These are phyloP conservation scores for Caranx ignobilis DNA, from an alignment of 2,113 vertebrate genomes.

Conservation along the genomic window DNA sequence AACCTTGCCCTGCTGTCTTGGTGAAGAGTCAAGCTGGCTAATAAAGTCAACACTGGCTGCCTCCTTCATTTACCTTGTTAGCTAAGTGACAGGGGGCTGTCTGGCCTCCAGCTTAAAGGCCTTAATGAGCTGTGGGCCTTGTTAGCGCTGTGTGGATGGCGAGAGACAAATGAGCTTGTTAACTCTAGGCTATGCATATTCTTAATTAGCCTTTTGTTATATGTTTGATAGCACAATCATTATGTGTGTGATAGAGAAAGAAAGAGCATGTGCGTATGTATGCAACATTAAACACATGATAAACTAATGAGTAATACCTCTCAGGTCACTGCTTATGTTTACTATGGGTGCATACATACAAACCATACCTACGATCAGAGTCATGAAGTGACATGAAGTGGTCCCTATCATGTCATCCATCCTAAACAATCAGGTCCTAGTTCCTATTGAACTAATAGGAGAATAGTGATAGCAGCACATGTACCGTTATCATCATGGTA, in stretches of 20 bases:
- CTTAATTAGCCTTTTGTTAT: slow-evolving; percentile 76
- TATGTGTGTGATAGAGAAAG: slow-evolving; percentile 19
- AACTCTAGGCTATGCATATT: slow-evolving; percentile 71
- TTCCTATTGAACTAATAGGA: no score
- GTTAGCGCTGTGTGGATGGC: slow-evolving; percentile 63
- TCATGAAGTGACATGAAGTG: no score
- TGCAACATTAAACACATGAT: slow-evolving; percentile 31
- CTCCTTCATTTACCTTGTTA: slow-evolving; percentile 75
- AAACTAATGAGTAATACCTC: slow-evolving; percentile 32
- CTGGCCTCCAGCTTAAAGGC: slow-evolving; percentile 65
- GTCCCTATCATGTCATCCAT: no score
- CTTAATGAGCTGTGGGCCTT: slow-evolving; percentile 75
- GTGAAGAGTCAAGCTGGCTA: slow-evolving; percentile 61
- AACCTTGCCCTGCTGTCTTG: slow-evolving; percentile 64
- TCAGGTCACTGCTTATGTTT: slow-evolving; percentile 8
- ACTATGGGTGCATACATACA: background rate
- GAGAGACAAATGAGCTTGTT: slow-evolving; percentile 74
- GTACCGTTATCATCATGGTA: no score
- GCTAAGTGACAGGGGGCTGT: slow-evolving; percentile 66
- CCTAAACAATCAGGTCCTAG: no score
- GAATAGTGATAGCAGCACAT: no score
- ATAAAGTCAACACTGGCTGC: slow-evolving; percentile 69
- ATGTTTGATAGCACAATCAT: slow-evolving; percentile 59
- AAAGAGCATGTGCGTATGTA: background rate
- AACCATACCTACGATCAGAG: no score